Evolutionary conservation across 2,888 invertebrate species (phyloP).

Genomic region (Apocheima hispidaria): DNA sequence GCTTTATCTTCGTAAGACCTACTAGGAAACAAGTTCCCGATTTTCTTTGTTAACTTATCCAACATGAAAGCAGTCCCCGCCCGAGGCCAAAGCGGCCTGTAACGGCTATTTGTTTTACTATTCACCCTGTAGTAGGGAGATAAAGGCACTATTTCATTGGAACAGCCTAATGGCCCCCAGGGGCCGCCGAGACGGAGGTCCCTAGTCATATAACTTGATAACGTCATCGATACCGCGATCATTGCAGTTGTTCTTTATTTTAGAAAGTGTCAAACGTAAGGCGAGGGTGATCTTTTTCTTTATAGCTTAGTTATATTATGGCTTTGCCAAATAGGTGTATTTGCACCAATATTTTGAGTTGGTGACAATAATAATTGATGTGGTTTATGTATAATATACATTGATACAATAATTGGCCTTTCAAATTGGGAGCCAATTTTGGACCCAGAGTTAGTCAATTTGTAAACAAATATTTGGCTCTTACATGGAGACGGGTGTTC

Average conservation of each 20-base stretch:
- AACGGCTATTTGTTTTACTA: constrained; percentile 71
- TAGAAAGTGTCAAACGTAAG: constrained; percentile 12
- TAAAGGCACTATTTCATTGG: constrained; percentile 76
- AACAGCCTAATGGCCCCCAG: constrained; percentile 73
- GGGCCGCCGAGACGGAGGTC: constrained; percentile 50
- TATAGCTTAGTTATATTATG: neutral
- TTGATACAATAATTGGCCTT: too few species aligned
- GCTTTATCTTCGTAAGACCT: too few species aligned
- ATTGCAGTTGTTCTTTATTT: constrained; percentile 23
- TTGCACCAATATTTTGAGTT: too few species aligned
- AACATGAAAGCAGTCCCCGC: constrained; percentile 4
- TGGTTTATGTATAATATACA: too few species aligned
- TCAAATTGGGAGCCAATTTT: too few species aligned
- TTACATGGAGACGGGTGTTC: too few species aligned
- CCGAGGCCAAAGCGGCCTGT: constrained; percentile 31
- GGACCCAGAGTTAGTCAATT: too few species aligned
- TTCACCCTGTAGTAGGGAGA: constrained; percentile 63
- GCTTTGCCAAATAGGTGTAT: too few species aligned
- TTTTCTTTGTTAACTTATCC: constrained; percentile 1
- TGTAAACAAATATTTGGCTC: too few species aligned
- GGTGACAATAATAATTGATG: too few species aligned
- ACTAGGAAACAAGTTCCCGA: neutral
- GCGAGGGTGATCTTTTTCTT: neutral
- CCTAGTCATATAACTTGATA: constrained; percentile 37
- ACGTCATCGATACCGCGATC: constrained; percentile 38